phyloP scores from a whole-genome alignment of 2,113 vertebrate genomes.

The Bostrychus sinensis region DNA sequence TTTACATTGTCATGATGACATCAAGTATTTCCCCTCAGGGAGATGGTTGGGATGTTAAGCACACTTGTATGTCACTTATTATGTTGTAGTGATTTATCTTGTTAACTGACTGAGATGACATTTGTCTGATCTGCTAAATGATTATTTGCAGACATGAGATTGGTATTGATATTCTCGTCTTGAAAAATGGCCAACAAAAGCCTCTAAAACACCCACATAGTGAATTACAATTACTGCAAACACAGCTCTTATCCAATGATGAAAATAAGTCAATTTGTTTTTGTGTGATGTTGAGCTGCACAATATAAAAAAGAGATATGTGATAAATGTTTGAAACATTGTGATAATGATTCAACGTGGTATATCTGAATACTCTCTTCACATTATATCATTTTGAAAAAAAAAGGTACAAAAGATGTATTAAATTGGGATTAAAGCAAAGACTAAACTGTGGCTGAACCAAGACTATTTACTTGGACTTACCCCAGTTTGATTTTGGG shows the following conservation, averaged over 20 bases:
- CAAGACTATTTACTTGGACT: too few species aligned
- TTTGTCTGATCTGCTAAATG: conserved; percentile 11
- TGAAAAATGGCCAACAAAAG: conserved; percentile 8
- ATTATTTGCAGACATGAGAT: conserved; percentile 13
- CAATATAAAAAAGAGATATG: background rate
- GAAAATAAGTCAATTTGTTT: conserved; percentile 6
- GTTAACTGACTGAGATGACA: conserved; percentile 6
- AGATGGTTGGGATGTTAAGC: background rate
- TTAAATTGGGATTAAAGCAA: too few species aligned
- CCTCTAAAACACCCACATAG: background rate
- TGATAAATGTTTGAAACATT: background rate
- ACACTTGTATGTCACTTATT: conserved; percentile 2
- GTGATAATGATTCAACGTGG: background rate
- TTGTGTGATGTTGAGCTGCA: background rate
- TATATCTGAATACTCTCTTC: too few species aligned
- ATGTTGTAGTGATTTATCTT: conserved; percentile 4
- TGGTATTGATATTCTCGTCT: conserved; percentile 7
- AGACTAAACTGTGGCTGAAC: too few species aligned
- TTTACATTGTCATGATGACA: background rate
- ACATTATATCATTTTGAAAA: background rate
- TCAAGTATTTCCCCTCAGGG: conserved; percentile 2
- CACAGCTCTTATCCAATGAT: conserved; percentile 6
- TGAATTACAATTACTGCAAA: conserved; percentile 11
- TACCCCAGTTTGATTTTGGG: too few species aligned
- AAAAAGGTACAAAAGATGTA: too few species aligned